Base-by-base conservation (phyloP, 2,113 vertebrate genomes). In the Ageneiosus marmoratus region DNA sequence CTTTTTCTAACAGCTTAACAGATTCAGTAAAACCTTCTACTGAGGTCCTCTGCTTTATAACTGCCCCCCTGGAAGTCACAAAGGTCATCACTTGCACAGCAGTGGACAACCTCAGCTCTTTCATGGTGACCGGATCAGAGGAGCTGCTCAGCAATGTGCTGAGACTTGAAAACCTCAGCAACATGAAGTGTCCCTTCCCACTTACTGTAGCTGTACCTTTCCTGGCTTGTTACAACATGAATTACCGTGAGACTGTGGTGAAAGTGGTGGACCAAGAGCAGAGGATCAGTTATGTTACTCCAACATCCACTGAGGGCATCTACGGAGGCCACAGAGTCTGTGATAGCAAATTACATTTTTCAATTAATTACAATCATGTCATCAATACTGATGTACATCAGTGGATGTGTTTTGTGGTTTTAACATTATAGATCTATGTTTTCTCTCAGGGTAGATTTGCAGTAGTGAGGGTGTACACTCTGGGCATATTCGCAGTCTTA, bases 401-500 rank as follows among this genome's bases (percentile, higher is more conserved):
- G 11, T 41, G 10, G 67, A 58, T 41, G 15, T 56, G 65, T 18
- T 20, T 70, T 83, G 16, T 85, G 20, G 50, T 73, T 84, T 4
- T 81, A 27, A 55, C 37, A n/a, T 73, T 0, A 11, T 55, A 15
- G 5, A 34, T 60, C 51, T 55, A 10, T 70, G 29, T 76, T 69
- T 72, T 46, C 20, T 32, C 50, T 44, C 85, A 95, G 95, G 93
- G 94, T 37, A 92, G 89, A 0, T 95, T 94, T 86, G 96, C 95
- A 2, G 93, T 95, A 76, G 94, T 96, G 48, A 93, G 92, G 87
- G 94, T 95, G 81, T 94, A 96, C 88, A 91, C 93, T 15, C 86
- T 98, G 37, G 95, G 96, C n/a, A 84, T 95, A 81, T 96, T 97
- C 89, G 96, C 94, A 11, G 95, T 97, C 0, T 89, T 98, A 84